A percentile compares a stretch with the other conserved stretches of the same genome.
These are phyloP conservation scores for Idaea biselata DNA, from an alignment of 2,888 invertebrate genomes.

Conservation along the genomic window DNA sequence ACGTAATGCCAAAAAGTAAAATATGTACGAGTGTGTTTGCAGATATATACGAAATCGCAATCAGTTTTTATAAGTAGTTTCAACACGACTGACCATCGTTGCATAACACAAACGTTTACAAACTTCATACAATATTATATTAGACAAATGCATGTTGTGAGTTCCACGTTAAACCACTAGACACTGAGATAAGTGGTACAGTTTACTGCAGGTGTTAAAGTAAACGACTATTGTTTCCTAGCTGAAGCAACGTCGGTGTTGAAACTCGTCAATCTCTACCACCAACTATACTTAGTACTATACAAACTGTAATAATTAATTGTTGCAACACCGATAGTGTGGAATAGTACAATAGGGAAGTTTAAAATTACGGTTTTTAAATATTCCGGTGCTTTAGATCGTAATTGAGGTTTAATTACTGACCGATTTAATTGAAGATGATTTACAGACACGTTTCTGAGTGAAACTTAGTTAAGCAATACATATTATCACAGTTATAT, in stretches of 20 bases:
- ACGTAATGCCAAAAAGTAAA: slow-evolving; percentile 34
- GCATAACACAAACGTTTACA: slow-evolving; percentile 56
- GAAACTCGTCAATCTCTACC: slow-evolving; percentile 14
- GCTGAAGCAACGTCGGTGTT: slow-evolving; percentile 25
- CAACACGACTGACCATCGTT: slow-evolving; percentile 54
- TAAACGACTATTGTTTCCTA: slow-evolving; percentile 34
- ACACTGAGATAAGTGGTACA: slow-evolving; percentile 25
- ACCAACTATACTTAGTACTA: slow-evolving; percentile 16
- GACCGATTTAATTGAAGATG: slow-evolving; percentile 2
- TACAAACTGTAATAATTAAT: slow-evolving; percentile 18
- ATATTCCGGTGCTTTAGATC: slow-evolving; percentile 3
- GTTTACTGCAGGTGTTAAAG: slow-evolving; percentile 35
- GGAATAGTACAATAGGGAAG: slow-evolving; percentile 9
- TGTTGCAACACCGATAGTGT: slow-evolving; percentile 18
- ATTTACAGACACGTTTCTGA: not conserved
- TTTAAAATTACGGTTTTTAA: slow-evolving; percentile 4
- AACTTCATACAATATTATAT: slow-evolving; percentile 29
- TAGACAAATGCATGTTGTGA: slow-evolving; percentile 40
- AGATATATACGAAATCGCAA: slow-evolving; percentile 29
- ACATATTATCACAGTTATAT: too few species aligned
- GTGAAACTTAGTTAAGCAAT: too few species aligned
- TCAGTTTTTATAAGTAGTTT: slow-evolving; percentile 40
- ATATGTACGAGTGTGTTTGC: slow-evolving; percentile 31
- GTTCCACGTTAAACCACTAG: slow-evolving; percentile 32
- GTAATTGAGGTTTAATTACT: slow-evolving; percentile 8